These are phyloP conservation scores for Tinamus guttatus DNA, from an alignment of 2,113 vertebrate genomes.

Conservation along the genomic window DNA sequence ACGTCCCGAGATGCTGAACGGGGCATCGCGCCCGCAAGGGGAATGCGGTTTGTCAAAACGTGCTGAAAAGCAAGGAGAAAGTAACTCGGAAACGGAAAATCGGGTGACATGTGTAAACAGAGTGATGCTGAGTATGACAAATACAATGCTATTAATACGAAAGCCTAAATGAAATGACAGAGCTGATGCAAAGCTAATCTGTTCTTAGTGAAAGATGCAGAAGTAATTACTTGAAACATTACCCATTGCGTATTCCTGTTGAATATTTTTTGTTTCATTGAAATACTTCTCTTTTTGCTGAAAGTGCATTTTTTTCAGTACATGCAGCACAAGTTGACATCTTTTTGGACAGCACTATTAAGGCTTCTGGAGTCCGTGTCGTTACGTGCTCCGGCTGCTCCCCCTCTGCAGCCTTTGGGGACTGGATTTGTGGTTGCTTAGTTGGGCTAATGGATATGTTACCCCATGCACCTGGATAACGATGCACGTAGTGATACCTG, in stretches of 20 bases:
- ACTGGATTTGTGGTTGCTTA: background rate
- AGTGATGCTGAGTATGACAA: background rate
- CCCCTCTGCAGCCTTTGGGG: background rate
- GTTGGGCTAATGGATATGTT: background rate
- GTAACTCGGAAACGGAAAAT: background rate
- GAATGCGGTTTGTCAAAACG: background rate
- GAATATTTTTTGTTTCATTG: background rate
- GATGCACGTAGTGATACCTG: background rate
- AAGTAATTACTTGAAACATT: background rate
- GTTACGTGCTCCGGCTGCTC: background rate
- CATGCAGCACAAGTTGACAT: background rate
- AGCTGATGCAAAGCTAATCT: background rate
- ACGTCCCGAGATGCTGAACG: background rate
- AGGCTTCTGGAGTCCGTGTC: background rate
- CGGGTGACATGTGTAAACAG: background rate
- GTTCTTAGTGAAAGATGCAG: background rate
- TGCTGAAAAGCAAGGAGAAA: background rate
- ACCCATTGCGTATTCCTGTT: background rate
- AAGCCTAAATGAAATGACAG: constrained; percentile 4
- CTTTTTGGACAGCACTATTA: accelerated
- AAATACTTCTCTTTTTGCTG: background rate
- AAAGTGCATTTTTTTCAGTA: background rate
- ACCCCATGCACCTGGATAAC: background rate
- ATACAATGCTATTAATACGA: background rate
- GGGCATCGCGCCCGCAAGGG: background rate